These are phyloP conservation scores for Rhagonycha lutea DNA, from an alignment of 2,888 invertebrate species.

Conservation along the genomic window DNA sequence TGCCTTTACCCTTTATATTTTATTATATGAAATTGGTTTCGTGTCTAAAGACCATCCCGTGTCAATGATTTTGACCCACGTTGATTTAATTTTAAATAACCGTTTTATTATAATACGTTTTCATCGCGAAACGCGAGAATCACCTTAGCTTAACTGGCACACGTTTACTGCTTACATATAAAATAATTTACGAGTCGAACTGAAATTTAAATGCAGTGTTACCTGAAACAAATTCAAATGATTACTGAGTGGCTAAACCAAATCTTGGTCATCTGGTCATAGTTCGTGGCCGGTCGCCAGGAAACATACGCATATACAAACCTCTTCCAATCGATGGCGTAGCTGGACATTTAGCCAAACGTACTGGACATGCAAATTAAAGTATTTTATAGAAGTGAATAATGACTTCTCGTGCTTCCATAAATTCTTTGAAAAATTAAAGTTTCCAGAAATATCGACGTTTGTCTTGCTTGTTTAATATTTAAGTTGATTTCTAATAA, in stretches of 20 bases:
- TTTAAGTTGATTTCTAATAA: background rate
- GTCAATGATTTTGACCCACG: constrained; percentile 35
- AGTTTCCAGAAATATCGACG: background rate
- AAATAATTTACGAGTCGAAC: constrained; percentile 1
- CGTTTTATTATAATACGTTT: constrained; percentile 4
- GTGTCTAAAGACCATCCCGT: constrained; percentile 25
- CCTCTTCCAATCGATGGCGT: constrained; percentile 38
- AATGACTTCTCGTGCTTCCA: background rate
- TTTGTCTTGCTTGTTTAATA: background rate
- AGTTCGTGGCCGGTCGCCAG: constrained; percentile 44
- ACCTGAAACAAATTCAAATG: constrained; percentile 13
- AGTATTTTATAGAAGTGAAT: background rate
- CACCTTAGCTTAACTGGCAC: constrained; percentile 7
- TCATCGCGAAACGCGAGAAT: constrained; percentile 7
- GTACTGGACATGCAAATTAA: constrained; percentile 18
- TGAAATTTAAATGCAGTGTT: constrained; percentile 3
- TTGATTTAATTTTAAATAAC: constrained; percentile 21
- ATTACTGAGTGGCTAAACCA: constrained; percentile 22
- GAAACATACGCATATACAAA: constrained; percentile 47
- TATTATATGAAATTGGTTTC: constrained; percentile 34
- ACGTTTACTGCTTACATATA: constrained; percentile 5
- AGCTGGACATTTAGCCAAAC: constrained; percentile 2
- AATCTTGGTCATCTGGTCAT: constrained; percentile 46
- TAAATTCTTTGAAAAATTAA: background rate
- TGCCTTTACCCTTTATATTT: constrained; percentile 36